Base-by-base conservation (phyloP, 2,797 vertebrate species). In the Propithecus perrieri region DNA sequence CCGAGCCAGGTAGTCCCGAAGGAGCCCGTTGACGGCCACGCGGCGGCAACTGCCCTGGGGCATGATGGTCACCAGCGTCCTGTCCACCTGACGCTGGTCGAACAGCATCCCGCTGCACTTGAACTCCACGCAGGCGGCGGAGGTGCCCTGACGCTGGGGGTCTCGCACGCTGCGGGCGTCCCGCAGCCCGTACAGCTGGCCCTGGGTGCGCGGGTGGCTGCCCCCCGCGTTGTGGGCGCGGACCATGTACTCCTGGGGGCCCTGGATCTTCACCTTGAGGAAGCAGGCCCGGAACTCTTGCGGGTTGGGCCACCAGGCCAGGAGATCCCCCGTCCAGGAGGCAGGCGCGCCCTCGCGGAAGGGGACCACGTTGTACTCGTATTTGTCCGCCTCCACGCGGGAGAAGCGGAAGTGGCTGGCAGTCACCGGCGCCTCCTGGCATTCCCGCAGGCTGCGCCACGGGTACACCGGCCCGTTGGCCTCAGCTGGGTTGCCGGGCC, bases 301-400 rank as follows among this genome's bases (percentile, higher is more conserved):
- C 0, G 99, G 99, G 97, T 99, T 99, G 61, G 99, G 99, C 99
- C 99, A 99, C 99, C 99, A 99, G 7, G 99, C 99, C 13, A 99
- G 98, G 97, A 99, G 99, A 92, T 99, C 99, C 0, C 99, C 99
- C 0, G 99, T 99, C 99, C 99, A 99, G 18, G 99, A 99, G 10
- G 99, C 99, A 59, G 99, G 98, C 84, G 99, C 99, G 4, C 98
- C 99, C 97, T 99, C 99, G 79, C 99, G 99, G 98, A 99, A 99
- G 1, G 99, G 99, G 81, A 99, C 99, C 81, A 99, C 99, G 0
- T 99, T 99, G 98, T 99, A 99, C 96, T 99, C 99, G 1, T 99
- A 99, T 91, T 98, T 99, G 98, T 99, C 99, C 50, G 99, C 99
- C 98, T 99, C 99, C 78, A 99, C 99, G 41, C 99, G 99, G 95